phyloP scores from a whole-genome alignment of 2,113 vertebrate genomes.

The Bos indicus region DNA sequence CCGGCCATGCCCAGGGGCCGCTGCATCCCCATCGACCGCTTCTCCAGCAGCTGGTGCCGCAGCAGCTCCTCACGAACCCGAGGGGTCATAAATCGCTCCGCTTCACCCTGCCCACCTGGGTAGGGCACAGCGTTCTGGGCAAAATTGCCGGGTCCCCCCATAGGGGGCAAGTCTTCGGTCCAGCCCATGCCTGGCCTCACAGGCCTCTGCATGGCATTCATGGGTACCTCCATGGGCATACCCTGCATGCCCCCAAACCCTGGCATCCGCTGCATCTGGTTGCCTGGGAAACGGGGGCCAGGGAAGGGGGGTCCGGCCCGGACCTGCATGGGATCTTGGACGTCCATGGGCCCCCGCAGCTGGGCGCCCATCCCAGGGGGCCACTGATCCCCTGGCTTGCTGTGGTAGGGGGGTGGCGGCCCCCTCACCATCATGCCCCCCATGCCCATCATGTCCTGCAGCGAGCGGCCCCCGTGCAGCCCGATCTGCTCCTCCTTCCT shows the following conservation, averaged over 20 bases:
- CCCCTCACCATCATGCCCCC: constrained; percentile 91
- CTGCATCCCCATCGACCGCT: constrained; percentile 86
- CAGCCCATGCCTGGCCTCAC: constrained; percentile 90
- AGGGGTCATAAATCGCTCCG: constrained; percentile 88
- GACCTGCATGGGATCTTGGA: constrained; percentile 84
- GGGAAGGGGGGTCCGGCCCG: constrained; percentile 82
- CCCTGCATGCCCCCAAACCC: constrained; percentile 87
- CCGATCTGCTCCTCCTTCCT: constrained; percentile 93
- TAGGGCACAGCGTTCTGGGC: constrained; percentile 84
- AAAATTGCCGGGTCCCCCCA: constrained; percentile 85
- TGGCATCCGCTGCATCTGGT: constrained; percentile 82
- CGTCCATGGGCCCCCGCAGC: constrained; percentile 83
- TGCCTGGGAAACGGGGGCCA: constrained; percentile 88
- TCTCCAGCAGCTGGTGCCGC: constrained; percentile 92
- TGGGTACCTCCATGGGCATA: constrained; percentile 89
- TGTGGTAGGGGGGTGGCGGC: constrained; percentile 97
- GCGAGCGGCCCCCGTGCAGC: constrained; percentile 80
- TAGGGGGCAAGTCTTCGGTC: constrained; percentile 91
- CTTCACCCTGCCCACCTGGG: constrained; percentile 86
- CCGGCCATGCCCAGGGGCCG: constrained; percentile 80
- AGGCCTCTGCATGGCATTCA: constrained; percentile 85
- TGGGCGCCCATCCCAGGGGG: constrained; percentile 82
- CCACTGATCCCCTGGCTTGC: constrained; percentile 93
- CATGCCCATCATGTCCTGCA: constrained; percentile 90
- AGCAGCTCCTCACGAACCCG: constrained; percentile 91